These are phyloP conservation scores for Ernsta delagoae DNA, from an alignment of 2,888 invertebrate genomes.

Conservation along the genomic window DNA sequence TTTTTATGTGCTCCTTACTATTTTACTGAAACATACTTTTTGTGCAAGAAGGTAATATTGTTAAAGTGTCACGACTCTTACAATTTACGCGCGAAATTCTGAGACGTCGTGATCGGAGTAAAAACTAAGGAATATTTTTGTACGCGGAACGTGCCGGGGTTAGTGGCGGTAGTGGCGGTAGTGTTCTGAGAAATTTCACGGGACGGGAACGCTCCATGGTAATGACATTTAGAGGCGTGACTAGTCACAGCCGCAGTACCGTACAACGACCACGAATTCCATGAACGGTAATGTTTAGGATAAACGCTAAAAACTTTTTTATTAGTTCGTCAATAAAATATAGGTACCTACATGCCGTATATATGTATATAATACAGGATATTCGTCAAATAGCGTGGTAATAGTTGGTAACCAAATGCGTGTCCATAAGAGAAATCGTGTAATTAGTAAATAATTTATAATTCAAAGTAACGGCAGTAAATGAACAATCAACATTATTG, in stretches of 20 bases:
- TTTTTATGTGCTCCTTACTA: too few relatives aligned
- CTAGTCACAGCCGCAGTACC: conserved; percentile 50
- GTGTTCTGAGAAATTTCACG: conserved; percentile 48
- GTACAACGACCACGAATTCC: conserved; percentile 49
- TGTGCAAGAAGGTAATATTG: neutral
- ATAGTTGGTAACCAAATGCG: too few relatives aligned
- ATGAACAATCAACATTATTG: neutral
- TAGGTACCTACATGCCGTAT: too few relatives aligned
- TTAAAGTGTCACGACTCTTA: neutral
- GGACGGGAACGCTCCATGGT: conserved; percentile 49
- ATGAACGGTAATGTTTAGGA: conserved; percentile 41
- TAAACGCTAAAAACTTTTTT: conserved; percentile 32
- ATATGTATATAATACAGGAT: too few relatives aligned
- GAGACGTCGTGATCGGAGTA: conserved; percentile 23
- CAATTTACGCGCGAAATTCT: conserved; percentile 5
- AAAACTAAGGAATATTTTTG: conserved; percentile 9
- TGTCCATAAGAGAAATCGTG: too few relatives aligned
- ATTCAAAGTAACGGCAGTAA: too few relatives aligned
- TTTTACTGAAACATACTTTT: too few relatives aligned
- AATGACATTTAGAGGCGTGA: conserved; percentile 67
- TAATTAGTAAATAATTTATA: too few relatives aligned
- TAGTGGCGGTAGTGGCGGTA: conserved; percentile 15
- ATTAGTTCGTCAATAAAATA: conserved; percentile 8
- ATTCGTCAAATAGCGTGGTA: too few relatives aligned
- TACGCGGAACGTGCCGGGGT: conserved; percentile 28